Conservation (phyloP, 1,140 invertebrate genomes). For the Drosophila pachea region DNA sequence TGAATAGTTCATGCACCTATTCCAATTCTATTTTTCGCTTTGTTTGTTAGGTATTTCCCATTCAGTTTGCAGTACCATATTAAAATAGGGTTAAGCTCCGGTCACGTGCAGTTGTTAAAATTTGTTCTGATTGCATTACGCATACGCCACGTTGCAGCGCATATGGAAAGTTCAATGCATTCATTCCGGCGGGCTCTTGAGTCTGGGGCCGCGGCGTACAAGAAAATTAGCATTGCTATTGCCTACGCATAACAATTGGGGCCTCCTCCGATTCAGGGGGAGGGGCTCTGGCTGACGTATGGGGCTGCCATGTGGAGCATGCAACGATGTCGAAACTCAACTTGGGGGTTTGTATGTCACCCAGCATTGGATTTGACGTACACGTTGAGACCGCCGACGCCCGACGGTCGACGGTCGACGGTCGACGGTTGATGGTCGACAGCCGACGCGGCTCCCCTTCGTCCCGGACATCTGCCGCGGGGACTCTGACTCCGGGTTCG, state of each 20-base stretch:
- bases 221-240: conserved; percentile 54
- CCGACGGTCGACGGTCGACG: too few species aligned
- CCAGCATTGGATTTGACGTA: conserved; percentile 52
- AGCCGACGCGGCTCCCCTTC: too few species aligned
- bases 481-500: conserved; percentile 30
- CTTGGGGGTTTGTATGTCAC: conserved; percentile 73
- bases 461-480: too few species aligned
- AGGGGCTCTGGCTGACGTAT: conserved; percentile 47
- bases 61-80: background rate
- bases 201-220: conserved; percentile 17
- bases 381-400: background rate
- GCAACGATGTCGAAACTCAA: conserved; percentile 32
- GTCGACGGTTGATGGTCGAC: too few species aligned
- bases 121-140: conserved; percentile 53
- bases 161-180: conserved; percentile 63
- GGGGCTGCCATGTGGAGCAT: conserved; percentile 48
- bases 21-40: conserved; percentile 11
- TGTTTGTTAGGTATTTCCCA: background rate
- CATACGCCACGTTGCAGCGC: conserved; percentile 68
- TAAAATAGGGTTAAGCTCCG: conserved; percentile 19
- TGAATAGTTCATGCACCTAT: background rate
- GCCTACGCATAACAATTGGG: conserved; percentile 61
- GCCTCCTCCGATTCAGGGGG: background rate
- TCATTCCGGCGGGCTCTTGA: conserved; percentile 44
- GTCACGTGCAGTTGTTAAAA: conserved; percentile 44